Evolutionary conservation across 2,113 vertebrate species (phyloP).

Genomic region (Geothlypis trichas): DNA sequence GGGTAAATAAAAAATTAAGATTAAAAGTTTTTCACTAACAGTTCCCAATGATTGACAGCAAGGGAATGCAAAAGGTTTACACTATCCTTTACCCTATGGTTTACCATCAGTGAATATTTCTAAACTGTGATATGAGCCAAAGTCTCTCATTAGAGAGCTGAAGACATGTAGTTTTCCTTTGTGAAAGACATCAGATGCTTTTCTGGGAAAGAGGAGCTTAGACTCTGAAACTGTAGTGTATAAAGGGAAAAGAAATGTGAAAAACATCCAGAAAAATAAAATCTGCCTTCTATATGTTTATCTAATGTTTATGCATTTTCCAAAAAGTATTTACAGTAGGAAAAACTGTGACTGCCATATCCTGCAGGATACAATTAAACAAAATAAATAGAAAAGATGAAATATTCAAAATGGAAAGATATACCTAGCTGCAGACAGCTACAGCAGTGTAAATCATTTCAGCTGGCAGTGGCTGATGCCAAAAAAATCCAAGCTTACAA

Average conservation of each 20-base stretch:
- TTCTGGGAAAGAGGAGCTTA: background rate
- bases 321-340: background rate
- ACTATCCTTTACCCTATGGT: background rate
- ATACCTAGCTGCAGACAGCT: background rate
- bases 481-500: background rate
- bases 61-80: background rate
- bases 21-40: background rate
- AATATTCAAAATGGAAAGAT: background rate
- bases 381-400: background rate
- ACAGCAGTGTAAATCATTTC: background rate
- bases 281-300: background rate
- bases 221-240: background rate
- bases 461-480: background rate
- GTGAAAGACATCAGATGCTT: background rate
- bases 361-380: background rate
- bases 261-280: background rate
- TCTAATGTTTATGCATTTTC: background rate
- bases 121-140: background rate
- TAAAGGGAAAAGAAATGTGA: background rate
- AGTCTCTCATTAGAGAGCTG: background rate
- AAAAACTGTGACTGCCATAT: background rate
- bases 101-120: background rate
- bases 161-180: background rate
- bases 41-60: background rate
- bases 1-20: background rate